phyloP scores from a whole-genome alignment of 2,113 vertebrate genomes.

The Zonotrichia leucophrys region DNA sequence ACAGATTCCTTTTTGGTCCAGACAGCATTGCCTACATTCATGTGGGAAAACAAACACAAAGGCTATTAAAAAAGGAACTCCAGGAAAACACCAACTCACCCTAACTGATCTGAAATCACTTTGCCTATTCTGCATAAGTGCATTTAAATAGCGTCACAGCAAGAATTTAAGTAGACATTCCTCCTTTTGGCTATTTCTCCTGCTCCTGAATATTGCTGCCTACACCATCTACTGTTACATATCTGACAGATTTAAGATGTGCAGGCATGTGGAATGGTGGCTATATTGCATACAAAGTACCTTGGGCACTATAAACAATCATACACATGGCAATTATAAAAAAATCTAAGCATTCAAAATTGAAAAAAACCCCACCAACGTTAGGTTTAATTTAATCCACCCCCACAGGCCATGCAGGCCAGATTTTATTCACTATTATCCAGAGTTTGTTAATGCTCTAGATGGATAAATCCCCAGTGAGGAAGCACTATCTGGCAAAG shows the following conservation, averaged over 20 bases:
- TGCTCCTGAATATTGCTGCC: not conserved
- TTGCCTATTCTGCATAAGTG: not conserved
- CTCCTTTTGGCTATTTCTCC: not conserved
- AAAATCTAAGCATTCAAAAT: not conserved
- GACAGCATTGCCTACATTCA: not conserved
- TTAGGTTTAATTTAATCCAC: not conserved
- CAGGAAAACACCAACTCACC: not conserved
- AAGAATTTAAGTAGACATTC: not conserved
- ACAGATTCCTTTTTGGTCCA: not conserved
- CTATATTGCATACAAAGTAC: not conserved
- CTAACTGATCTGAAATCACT: not conserved
- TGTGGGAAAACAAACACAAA: not conserved
- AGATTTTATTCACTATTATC: not conserved
- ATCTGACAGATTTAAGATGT: not conserved
- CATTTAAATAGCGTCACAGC: not conserved
- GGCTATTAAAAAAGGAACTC: not conserved
- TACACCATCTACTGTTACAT: not conserved
- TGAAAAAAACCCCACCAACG: not conserved
- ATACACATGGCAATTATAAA: not conserved
- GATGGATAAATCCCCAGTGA: not conserved
- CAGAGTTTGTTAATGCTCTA: not conserved
- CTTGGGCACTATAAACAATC: not conserved
- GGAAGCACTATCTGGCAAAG: not conserved
- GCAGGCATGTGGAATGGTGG: fast-evolving
- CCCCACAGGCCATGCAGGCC: not conserved